Base-by-base conservation (phyloP, 1,140 invertebrate species). In the Plodia interpunctella region DNA sequence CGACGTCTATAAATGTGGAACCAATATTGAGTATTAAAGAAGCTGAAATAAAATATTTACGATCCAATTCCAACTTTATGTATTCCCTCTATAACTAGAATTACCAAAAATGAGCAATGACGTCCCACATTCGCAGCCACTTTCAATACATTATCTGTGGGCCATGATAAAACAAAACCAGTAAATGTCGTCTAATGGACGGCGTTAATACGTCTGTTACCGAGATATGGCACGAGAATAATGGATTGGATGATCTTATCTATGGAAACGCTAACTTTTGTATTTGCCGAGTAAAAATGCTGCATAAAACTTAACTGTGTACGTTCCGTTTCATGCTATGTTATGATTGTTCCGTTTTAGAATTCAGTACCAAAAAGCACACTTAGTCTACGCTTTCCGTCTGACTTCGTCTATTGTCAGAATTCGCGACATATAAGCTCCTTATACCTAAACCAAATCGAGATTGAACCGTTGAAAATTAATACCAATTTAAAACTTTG, bases 101-200 rank as follows among this genome's bases (percentile, higher is more conserved):
- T 32, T 10, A 32, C 30, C 38, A 5, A 44, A 44, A 44, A 44
- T 44, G 38, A 44, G 38, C 38, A 44, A 44, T 44, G 38, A 44
- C 38, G 6, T 44, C 9, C 28, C 35, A 2, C 15, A 44, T 44
- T 44, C 13, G 38, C 15, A 15, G 15, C 38, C 38, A 44, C n/a
- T 44, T 44, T 44, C 38, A 44, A 44, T 44, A 44, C 38, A 44
- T 44, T 44, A 44, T 44, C 38, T 44, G 13, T 2, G 15, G 9
- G 38, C n/a, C 38, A 44, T n/a, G 38, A 44, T 44, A 44, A 44
- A 44, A 44, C 38, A 44, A 44, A 44, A 44, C 13, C 38, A 44
- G 38, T 44, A 44, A 44, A 44, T 44, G 38, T 10, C 10, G 10
- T 44, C 38, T 44, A 44, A 44, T 44, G 38, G 38, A 44, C 38